Conservation (phyloP, 2,113 vertebrate species). For the Girardinichthys multiradiatus region DNA sequence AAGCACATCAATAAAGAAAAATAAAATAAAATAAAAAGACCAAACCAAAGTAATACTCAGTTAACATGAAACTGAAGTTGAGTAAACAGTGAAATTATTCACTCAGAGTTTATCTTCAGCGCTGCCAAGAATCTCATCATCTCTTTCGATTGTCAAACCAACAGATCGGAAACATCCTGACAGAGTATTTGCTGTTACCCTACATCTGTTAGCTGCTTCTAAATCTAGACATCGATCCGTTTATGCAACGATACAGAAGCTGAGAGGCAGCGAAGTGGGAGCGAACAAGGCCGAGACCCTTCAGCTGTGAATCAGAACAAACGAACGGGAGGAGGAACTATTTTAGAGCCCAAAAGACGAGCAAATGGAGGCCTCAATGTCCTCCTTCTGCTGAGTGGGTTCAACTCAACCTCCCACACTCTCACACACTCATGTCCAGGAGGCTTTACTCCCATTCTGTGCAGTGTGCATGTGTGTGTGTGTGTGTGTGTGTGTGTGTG, state of each 20-base stretch:
- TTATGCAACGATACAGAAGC: slow-evolving; percentile 45
- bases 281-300: slow-evolving; percentile 18
- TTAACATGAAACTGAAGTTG: background rate
- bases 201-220: slow-evolving; percentile 3
- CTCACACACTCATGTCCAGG: background rate
- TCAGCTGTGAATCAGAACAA: slow-evolving; percentile 51
- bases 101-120: background rate
- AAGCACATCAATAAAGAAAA: no score
- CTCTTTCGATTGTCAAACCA: background rate
- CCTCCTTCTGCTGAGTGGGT: background rate
- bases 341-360: slow-evolving; percentile 20
- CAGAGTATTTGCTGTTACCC: background rate
- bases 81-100: background rate
- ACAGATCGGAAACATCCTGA: background rate
- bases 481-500: background rate
- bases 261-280: slow-evolving; percentile 10
- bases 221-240: slow-evolving; percentile 53
- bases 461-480: no score
- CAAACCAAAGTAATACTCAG: no score
- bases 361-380: slow-evolving; percentile 6
- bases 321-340: slow-evolving; percentile 21
- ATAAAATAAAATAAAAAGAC: no score
- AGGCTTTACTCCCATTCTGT: no score
- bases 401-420: background rate
- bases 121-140: no score